A percentile compares a stretch with the other conserved stretches of the same genome.
phyloP scores from a whole-genome alignment of 2,797 vertebrate genomes.

The Parambassis ranga region DNA sequence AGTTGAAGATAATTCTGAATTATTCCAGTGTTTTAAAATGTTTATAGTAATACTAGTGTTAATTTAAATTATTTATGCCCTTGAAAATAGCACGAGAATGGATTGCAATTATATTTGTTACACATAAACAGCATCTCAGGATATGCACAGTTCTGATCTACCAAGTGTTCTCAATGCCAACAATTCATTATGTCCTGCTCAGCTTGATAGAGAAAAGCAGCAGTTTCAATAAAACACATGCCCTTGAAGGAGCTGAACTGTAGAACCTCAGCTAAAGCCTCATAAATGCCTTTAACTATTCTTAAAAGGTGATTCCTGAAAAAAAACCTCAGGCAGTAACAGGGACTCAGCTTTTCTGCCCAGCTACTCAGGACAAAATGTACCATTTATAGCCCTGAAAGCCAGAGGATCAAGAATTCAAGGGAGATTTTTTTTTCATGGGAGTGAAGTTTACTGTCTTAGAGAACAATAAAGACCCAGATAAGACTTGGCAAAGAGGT shows the following conservation, averaged over 20 bases:
- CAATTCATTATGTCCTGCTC: neutral
- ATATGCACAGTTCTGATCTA: slow-evolving; percentile 1
- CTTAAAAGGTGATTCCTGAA: neutral
- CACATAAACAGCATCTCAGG: neutral
- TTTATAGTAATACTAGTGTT: too few relatives aligned
- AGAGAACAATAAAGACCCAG: slow-evolving; percentile 43
- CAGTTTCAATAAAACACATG: neutral
- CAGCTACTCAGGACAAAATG: slow-evolving; percentile 28
- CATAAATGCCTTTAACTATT: slow-evolving; percentile 8
- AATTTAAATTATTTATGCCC: too few relatives aligned
- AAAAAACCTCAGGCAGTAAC: neutral
- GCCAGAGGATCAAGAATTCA: slow-evolving; percentile 19
- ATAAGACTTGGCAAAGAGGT: slow-evolving; percentile 42
- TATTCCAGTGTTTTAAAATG: neutral
- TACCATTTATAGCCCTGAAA: slow-evolving; percentile 52
- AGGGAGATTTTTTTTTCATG: neutral
- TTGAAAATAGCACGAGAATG: too few relatives aligned
- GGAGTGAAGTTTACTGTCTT: slow-evolving; percentile 31
- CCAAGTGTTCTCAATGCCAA: neutral
- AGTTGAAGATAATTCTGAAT: neutral
- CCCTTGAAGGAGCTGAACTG: slow-evolving; percentile 2
- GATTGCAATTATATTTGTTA: too few relatives aligned
- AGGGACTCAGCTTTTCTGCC: slow-evolving; percentile 16
- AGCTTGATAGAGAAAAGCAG: neutral
- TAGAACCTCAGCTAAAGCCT: neutral